Evolutionary conservation across 2,113 vertebrate species (phyloP).

Genomic region (Cochlearius cochlearius): DNA sequence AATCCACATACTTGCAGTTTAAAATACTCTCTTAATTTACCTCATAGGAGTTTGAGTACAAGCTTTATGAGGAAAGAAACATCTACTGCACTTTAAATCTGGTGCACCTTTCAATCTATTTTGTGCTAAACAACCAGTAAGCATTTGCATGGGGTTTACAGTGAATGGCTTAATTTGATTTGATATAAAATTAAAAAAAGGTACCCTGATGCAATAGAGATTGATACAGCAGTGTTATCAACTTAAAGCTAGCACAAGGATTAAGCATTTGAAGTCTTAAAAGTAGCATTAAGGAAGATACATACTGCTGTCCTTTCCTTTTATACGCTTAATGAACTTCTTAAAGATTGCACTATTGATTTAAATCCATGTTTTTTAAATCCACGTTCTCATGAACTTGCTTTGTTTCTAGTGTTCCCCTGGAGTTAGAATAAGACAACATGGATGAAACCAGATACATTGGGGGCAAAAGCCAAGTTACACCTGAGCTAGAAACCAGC

Average conservation of each 20-base stretch:
- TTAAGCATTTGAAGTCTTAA: neutral
- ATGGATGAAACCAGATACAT: neutral
- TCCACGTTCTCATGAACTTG: neutral
- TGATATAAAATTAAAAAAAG: neutral
- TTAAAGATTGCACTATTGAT: neutral
- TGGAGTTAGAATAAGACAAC: neutral
- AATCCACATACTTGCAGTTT: neutral
- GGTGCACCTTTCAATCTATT: neutral
- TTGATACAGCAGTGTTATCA: neutral
- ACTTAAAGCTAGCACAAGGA: neutral
- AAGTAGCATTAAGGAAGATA: neutral
- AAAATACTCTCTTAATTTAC: neutral
- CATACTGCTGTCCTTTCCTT: neutral
- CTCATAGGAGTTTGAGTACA: neutral
- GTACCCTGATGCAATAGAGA: neutral
- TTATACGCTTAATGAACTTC: neutral
- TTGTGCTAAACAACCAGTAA: neutral
- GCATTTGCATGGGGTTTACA: neutral
- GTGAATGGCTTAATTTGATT: neutral
- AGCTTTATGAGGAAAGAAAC: neutral
- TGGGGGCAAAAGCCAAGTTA: neutral
- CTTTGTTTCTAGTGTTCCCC: neutral
- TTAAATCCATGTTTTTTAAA: neutral
- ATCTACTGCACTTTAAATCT: neutral
- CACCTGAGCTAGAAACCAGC: neutral